A percentile compares a stretch with the other conserved stretches of the same genome.
Evolutionary conservation across 30 jellyfish, hydroid and myxozoan genomes (phyloP).

Genomic region (Haliclystus octoradiatus): DNA sequence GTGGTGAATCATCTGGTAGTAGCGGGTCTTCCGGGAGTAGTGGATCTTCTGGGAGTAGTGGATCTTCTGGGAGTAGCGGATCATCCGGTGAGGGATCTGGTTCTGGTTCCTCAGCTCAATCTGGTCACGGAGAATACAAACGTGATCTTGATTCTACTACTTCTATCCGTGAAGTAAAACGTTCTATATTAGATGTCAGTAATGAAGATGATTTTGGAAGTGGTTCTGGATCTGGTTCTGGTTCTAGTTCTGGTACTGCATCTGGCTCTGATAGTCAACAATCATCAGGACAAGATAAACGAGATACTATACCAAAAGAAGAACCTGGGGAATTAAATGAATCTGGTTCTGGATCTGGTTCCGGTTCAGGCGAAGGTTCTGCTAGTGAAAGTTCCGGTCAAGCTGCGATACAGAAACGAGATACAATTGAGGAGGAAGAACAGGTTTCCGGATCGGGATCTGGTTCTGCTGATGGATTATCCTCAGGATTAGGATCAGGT

Average conservation of each 20-base stretch:
- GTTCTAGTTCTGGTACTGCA: conserved; percentile 14
- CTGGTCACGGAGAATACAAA: neutral
- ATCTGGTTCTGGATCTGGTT: conserved; percentile 16
- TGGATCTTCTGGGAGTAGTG: conserved; percentile 4
- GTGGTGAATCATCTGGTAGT: conserved; percentile 5
- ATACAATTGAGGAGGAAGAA: neutral
- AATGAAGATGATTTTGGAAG: neutral
- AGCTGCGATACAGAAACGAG: conserved; percentile 3
- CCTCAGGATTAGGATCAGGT: conserved; percentile 22
- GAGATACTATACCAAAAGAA: too few relatives aligned
- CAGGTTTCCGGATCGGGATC: neutral
- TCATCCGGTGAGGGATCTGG: neutral
- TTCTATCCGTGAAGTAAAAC: neutral
- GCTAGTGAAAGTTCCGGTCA: neutral
- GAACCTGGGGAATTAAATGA: too few relatives aligned
- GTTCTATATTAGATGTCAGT: neutral
- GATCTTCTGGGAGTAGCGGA: neutral
- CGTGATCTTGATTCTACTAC: neutral
- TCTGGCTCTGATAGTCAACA: conserved; percentile 3
- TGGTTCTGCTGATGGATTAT: conserved; percentile 4
- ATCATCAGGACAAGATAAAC: neutral
- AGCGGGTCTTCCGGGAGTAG: conserved; percentile 10
- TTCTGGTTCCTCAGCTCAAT: neutral
- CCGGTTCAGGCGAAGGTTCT: conserved; percentile 1
- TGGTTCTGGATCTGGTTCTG: neutral